A percentile compares a stretch with the other conserved stretches of the same genome.
phyloP scores from a whole-genome alignment of 2,797 vertebrate genomes.

The Perodicticus potto region DNA sequence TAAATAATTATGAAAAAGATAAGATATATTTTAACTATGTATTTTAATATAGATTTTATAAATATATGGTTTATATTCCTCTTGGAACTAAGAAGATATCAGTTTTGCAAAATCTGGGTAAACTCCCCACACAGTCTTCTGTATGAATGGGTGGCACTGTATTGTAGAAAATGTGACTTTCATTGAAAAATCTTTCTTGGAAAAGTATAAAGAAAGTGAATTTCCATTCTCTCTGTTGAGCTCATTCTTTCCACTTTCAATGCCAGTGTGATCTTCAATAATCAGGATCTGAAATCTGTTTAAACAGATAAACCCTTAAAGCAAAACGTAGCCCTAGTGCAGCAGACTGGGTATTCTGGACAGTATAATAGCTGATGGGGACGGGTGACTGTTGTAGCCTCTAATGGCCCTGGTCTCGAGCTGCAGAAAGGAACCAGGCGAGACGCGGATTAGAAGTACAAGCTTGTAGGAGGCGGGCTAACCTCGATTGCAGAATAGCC shows the following conservation, averaged over 20 bases:
- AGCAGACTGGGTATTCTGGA: background rate
- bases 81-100: slow-evolving; percentile 37
- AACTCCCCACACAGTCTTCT: background rate
- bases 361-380: background rate
- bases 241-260: slow-evolving; percentile 5
- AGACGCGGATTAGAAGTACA: no score
- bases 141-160: background rate
- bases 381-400: background rate
- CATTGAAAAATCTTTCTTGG: slow-evolving; percentile 2
- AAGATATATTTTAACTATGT: slow-evolving; percentile 56
- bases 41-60: slow-evolving; percentile 78
- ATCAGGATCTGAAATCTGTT: background rate
- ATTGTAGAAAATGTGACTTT: slow-evolving; percentile 42
- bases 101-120: slow-evolving; percentile 44
- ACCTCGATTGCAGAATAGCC: no score
- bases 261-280: slow-evolving; percentile 12
- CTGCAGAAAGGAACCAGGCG: no score
- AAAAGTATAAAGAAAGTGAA: background rate
- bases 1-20: slow-evolving; percentile 59
- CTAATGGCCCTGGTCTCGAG: no score
- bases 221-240: background rate
- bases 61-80: slow-evolving; percentile 57
- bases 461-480: no score
- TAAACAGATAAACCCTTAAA: slow-evolving; percentile 3
- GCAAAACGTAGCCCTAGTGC: background rate